Conservation (phyloP, 1,140 invertebrate species). For the Teleopsis dalmanni region DNA sequence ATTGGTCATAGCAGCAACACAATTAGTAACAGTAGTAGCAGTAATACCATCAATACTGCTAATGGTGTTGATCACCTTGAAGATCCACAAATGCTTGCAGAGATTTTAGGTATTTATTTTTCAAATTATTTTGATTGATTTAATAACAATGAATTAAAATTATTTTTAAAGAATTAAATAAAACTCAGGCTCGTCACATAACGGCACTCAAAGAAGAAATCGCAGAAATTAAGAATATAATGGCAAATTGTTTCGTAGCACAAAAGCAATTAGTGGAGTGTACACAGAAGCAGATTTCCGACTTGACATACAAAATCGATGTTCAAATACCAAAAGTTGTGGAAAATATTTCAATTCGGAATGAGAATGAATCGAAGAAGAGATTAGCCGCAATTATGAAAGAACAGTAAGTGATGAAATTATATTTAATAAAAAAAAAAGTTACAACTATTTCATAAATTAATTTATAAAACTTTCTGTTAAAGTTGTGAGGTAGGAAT, state of each 20-base stretch:
- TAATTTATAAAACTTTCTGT: too few species aligned
- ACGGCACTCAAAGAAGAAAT: constrained; percentile 31
- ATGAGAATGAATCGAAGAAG: constrained; percentile 45
- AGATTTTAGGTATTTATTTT: constrained; percentile 23
- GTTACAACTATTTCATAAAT: not conserved
- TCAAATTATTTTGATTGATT: not conserved
- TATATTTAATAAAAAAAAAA: not conserved
- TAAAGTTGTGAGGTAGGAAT: too few species aligned
- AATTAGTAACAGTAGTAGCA: constrained; percentile 5
- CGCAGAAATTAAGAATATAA: constrained; percentile 24
- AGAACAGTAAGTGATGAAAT: constrained; percentile 18
- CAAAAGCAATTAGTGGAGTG: too few species aligned
- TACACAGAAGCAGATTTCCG: constrained; percentile 30
- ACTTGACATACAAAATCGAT: constrained; percentile 38
- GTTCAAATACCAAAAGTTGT: constrained; percentile 39
- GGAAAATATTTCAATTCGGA: constrained; percentile 41
- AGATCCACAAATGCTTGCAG: constrained; percentile 14
- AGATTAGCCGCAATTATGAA: constrained; percentile 30
- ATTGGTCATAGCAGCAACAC: too few species aligned
- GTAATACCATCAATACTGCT: constrained; percentile 13
- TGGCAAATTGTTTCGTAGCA: too few species aligned
- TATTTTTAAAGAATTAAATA: constrained; percentile 23
- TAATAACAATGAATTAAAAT: not conserved
- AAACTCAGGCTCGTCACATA: constrained; percentile 32
- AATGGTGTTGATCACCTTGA: constrained; percentile 11